These are phyloP conservation scores for Standfussiana lucernea DNA, from an alignment of 2,888 invertebrate species.

Conservation along the genomic window DNA sequence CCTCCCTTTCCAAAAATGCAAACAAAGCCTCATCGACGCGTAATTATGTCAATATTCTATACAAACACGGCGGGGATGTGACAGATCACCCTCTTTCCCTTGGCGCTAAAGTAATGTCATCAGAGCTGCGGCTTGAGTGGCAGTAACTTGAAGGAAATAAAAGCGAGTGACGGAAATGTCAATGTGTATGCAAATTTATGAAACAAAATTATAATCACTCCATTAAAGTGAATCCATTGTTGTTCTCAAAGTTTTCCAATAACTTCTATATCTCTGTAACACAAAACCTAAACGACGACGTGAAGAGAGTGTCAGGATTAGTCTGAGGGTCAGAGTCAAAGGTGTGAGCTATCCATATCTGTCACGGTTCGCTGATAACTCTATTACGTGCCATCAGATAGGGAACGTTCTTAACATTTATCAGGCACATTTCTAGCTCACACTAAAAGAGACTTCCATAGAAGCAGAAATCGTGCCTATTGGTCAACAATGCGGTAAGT, in stretches of 20 bases:
- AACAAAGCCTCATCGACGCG: constrained; percentile 67
- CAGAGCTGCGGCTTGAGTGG: constrained; percentile 37
- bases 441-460: not conserved
- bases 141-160: constrained; percentile 24
- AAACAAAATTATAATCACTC: constrained; percentile 15
- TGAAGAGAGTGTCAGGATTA: constrained; percentile 15
- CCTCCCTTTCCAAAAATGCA: constrained; percentile 65
- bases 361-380: constrained; percentile 25
- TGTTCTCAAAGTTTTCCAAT: not conserved
- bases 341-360: constrained; percentile 23
- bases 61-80: constrained; percentile 61
- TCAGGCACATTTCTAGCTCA: not conserved
- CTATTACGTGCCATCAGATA: constrained; percentile 20
- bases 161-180: constrained; percentile 27
- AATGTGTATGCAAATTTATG: constrained; percentile 28
- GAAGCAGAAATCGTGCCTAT: no score
- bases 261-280: not conserved
- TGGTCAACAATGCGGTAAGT: no score
- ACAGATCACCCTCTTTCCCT: constrained; percentile 64
- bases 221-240: not conserved
- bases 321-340: constrained; percentile 30
- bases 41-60: constrained; percentile 77
- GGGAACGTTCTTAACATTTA: constrained; percentile 9
- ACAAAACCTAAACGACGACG: not conserved
- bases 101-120: constrained; percentile 46